A percentile compares a stretch with the other conserved stretches of the same genome.
Evolutionary conservation across 2,888 invertebrate genomes (phyloP).

Genomic region (Drosophila quinaria): DNA sequence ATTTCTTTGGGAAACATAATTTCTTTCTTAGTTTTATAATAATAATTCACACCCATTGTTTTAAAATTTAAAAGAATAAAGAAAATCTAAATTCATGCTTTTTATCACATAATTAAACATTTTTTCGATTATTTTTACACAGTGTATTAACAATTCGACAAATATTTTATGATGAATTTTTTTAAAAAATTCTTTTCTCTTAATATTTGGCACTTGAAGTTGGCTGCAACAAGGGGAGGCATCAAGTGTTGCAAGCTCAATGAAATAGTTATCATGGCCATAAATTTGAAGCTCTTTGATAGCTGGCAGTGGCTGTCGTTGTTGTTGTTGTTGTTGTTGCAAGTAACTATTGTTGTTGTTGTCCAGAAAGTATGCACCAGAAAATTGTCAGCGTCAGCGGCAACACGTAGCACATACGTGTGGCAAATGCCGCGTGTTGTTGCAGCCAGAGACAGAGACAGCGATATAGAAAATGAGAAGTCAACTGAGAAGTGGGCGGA

Average conservation of each 20-base stretch:
- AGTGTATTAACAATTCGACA: not conserved
- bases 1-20: too few relatives aligned
- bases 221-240: not conserved
- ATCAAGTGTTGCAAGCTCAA: not conserved
- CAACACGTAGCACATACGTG: constrained; percentile 69
- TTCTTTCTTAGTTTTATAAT: too few relatives aligned
- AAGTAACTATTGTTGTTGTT: constrained; percentile 15
- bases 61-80: too few relatives aligned
- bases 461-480: not conserved
- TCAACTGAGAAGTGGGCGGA: too few relatives aligned
- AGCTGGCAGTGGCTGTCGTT: constrained; percentile 8
- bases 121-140: too few relatives aligned
- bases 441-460: not conserved
- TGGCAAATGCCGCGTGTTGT: constrained; percentile 46
- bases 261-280: constrained; percentile 3
- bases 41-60: too few relatives aligned
- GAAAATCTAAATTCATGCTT: too few relatives aligned
- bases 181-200: not conserved
- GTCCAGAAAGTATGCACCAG: constrained; percentile 39
- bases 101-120: too few relatives aligned
- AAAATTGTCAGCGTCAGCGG: constrained; percentile 65
- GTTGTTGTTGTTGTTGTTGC: constrained; percentile 21
- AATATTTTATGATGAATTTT: not conserved
- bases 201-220: not conserved
- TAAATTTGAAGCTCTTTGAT: constrained; percentile 1